A percentile compares a stretch with the other conserved stretches of the same genome.
Conservation (phyloP, 92 coral and sea anemone species). For the Galaxea fascicularis region DNA sequence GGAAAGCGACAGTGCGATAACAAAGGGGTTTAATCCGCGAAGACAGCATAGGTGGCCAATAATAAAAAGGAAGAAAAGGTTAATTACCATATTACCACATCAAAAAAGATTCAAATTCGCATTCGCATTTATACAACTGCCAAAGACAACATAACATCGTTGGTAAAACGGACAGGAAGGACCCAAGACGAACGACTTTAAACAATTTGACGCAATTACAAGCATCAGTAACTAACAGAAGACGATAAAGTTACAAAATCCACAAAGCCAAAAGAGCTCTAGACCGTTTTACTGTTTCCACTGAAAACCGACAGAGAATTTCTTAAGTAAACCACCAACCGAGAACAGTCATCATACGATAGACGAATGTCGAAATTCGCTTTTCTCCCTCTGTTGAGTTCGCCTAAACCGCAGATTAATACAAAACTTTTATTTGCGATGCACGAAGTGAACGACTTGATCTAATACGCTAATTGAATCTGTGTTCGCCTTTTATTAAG, state of each 20-base stretch:
- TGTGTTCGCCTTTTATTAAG: slow-evolving; percentile 4
- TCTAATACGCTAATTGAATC: slow-evolving; percentile 24
- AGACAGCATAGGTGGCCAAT: background rate
- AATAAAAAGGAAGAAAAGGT: slow-evolving; percentile 4
- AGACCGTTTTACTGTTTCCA: too few species aligned
- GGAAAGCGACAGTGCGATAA: background rate
- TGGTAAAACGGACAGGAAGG: background rate
- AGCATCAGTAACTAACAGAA: background rate
- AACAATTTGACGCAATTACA: background rate
- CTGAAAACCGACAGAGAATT: background rate
- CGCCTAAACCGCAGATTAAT: background rate
- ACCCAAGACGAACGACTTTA: background rate
- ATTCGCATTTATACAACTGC: slow-evolving; percentile 3
- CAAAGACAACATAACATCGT: background rate
- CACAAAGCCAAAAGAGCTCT: background rate
- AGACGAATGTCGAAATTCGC: background rate
- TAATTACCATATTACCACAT: slow-evolving; percentile 4
- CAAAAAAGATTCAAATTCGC: slow-evolving; percentile 1
- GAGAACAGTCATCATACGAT: slow-evolving; percentile 4
- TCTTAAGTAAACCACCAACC: background rate
- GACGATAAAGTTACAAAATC: background rate
- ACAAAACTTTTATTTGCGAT: too few species aligned
- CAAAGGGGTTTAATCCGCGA: background rate
- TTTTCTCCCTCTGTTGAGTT: background rate
- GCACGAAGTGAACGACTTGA: background rate